Evolutionary conservation across 2,797 vertebrate species (phyloP).

Genomic region (Momotus momota): DNA sequence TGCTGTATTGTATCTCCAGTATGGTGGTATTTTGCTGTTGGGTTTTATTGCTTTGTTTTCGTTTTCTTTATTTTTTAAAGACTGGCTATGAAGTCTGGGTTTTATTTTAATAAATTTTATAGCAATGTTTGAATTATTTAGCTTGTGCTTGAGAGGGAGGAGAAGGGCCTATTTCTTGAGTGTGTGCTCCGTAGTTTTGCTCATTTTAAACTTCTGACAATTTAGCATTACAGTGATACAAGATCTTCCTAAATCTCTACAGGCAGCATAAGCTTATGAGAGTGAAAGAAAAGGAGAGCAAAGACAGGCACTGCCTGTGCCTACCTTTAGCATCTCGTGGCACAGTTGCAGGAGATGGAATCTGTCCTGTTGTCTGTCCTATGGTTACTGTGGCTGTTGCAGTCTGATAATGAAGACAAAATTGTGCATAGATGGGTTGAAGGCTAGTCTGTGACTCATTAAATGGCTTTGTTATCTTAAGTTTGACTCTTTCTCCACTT

Average conservation of each 20-base stretch:
- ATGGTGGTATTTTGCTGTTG: not conserved
- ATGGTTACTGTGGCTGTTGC: not conserved
- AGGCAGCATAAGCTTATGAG: not conserved
- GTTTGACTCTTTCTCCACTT: not conserved
- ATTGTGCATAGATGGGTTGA: not conserved
- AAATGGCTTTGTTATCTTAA: not conserved
- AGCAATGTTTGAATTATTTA: not conserved
- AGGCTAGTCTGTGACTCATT: not conserved
- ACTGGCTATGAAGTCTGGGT: not conserved
- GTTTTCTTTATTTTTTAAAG: not conserved
- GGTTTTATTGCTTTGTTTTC: not conserved
- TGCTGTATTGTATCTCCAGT: constrained; percentile 22
- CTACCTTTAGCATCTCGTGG: not conserved
- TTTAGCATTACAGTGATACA: not conserved
- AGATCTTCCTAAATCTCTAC: not conserved
- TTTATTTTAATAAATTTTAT: not conserved
- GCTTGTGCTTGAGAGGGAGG: not conserved
- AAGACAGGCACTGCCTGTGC: not conserved
- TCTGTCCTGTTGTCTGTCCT: not conserved
- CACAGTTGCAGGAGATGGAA: not conserved
- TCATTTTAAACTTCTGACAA: not conserved
- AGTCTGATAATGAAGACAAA: not conserved
- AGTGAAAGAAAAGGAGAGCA: not conserved
- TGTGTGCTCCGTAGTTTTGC: not conserved
- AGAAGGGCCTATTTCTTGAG: not conserved